phyloP scores from a whole-genome alignment of 2,797 vertebrate genomes.

The Loriculus beryllinus region DNA sequence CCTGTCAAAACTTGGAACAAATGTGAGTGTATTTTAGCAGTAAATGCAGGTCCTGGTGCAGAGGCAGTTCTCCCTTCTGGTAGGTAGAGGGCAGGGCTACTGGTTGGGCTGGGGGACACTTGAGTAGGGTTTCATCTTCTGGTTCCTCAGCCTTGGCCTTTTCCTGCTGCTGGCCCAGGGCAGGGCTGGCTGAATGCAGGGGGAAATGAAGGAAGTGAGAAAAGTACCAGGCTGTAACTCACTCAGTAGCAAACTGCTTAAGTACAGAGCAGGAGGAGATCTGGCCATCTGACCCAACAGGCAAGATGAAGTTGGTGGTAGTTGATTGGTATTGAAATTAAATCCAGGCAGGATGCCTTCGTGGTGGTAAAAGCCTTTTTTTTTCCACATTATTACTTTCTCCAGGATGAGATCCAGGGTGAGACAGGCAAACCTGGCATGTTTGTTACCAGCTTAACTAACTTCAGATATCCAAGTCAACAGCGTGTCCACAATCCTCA shows the following conservation, averaged over 20 bases:
- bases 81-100: conserved; percentile 47
- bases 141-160: background rate
- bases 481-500: background rate
- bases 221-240: background rate
- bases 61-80: background rate
- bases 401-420: background rate
- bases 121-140: background rate
- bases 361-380: background rate
- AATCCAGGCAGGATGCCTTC: background rate
- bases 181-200: background rate
- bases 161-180: background rate
- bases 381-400: background rate
- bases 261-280: background rate
- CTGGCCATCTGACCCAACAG: background rate
- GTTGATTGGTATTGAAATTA: background rate
- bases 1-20: background rate
- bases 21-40: background rate
- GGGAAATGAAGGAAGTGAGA: background rate
- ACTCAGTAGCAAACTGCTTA: background rate
- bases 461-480: background rate
- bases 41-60: background rate
- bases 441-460: background rate
- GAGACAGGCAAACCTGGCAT: background rate
- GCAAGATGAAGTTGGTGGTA: background rate
- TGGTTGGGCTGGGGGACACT: background rate